Conservation (phyloP, 2,888 invertebrate species). For the Pristionchus arcanus region DNA sequence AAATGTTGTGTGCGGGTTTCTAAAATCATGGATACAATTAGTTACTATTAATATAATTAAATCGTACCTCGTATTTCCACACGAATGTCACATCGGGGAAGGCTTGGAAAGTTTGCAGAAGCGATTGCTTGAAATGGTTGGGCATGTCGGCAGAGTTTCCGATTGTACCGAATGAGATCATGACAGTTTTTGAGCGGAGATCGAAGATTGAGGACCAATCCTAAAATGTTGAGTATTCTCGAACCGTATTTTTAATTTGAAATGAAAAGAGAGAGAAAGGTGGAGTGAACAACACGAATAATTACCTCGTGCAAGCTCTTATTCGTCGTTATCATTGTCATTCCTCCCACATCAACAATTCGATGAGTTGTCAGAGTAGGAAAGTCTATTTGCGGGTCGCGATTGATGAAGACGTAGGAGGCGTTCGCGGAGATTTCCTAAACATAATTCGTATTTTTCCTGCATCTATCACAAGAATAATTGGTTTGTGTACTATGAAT, state of each 20-base stretch:
- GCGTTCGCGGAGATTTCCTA: slow-evolving; percentile 27
- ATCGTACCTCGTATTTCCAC: slow-evolving; percentile 45
- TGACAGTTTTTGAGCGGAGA: slow-evolving; percentile 14
- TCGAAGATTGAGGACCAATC: slow-evolving; percentile 23
- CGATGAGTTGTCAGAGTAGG: slow-evolving; percentile 3
- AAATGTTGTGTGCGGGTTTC: background rate
- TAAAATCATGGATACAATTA: background rate
- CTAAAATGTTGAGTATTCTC: background rate
- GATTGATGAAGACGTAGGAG: slow-evolving; percentile 4
- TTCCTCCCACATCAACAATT: slow-evolving; percentile 3
- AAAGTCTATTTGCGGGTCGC: slow-evolving; percentile 12
- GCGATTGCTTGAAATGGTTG: background rate
- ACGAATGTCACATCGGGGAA: slow-evolving; percentile 48
- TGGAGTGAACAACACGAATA: background rate
- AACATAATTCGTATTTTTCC: background rate
- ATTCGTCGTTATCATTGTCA: background rate
- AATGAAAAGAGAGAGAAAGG: background rate
- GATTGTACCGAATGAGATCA: slow-evolving; percentile 42
- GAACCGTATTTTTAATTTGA: background rate
- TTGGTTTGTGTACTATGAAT: too few relatives aligned
- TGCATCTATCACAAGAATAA: too few relatives aligned
- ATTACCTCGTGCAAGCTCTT: background rate
- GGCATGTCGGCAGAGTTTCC: slow-evolving; percentile 4
- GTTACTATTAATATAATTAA: background rate
- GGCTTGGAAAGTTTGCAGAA: background rate